Evolutionary conservation across 2,113 vertebrate species (phyloP).

Genomic region (Anarhynchus alexandrinus): DNA sequence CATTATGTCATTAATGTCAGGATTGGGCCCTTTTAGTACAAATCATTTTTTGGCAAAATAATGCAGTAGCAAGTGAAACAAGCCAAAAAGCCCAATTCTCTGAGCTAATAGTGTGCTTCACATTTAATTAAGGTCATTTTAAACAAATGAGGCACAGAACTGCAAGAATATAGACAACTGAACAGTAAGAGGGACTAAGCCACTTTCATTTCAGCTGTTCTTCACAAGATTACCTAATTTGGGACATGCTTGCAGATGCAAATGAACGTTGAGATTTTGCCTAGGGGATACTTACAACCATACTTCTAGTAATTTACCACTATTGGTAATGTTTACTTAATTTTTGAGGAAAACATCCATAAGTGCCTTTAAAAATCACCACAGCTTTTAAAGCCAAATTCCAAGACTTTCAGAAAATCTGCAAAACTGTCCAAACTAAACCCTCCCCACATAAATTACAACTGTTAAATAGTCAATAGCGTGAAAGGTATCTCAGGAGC

Average conservation of each 20-base stretch:
- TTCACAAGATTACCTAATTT: background rate
- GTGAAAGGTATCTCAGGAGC: background rate
- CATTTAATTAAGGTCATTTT: background rate
- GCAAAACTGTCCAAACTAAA: background rate
- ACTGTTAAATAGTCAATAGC: background rate
- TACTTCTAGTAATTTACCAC: background rate
- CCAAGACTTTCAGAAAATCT: background rate
- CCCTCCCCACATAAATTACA: background rate
- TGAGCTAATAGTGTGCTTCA: background rate
- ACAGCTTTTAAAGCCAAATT: background rate
- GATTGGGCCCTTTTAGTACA: background rate
- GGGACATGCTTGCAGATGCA: background rate
- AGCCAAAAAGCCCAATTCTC: background rate
- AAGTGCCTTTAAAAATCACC: background rate
- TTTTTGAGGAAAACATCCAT: background rate
- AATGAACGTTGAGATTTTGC: background rate
- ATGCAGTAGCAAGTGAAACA: background rate
- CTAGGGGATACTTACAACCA: background rate
- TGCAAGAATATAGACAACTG: background rate
- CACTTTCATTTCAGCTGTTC: background rate
- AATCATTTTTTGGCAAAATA: background rate
- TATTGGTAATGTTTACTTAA: background rate
- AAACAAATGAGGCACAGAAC: constrained; percentile 21
- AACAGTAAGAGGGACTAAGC: background rate
- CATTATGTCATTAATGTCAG: background rate